phyloP scores from a whole-genome alignment of 2,113 vertebrate species.

The Taurulus bubalis region DNA sequence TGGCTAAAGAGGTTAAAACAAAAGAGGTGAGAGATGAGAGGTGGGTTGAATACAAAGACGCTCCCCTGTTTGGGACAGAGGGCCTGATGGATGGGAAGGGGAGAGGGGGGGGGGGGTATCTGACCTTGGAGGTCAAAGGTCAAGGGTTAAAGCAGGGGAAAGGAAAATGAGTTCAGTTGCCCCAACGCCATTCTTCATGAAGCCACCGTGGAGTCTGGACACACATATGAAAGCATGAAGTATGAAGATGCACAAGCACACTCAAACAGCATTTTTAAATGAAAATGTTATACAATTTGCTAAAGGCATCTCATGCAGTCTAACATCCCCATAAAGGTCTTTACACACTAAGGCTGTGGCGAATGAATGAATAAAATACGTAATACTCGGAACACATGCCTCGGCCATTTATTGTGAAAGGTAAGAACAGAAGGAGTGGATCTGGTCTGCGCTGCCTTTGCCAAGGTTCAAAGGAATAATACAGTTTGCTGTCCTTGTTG shows the following conservation, averaged over 20 bases:
- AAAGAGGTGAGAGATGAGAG: slow-evolving; percentile 74
- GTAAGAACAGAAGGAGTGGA: neutral
- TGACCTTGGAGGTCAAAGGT: slow-evolving; percentile 80
- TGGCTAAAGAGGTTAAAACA: slow-evolving; percentile 86
- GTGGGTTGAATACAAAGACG: slow-evolving; percentile 47
- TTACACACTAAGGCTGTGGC: neutral
- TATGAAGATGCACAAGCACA: slow-evolving; percentile 5
- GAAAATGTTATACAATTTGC: neutral
- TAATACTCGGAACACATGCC: neutral
- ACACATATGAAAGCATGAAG: slow-evolving; percentile 13
- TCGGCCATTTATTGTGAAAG: neutral
- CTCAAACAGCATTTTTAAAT: slow-evolving; percentile 2
- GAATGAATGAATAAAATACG: neutral
- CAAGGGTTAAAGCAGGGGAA: slow-evolving; percentile 74
- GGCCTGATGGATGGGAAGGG: slow-evolving; percentile 62
- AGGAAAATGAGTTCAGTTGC: slow-evolving; percentile 82
- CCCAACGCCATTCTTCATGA: slow-evolving; percentile 67
- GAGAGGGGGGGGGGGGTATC: slow-evolving; percentile 60
- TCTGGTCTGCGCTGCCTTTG: neutral
- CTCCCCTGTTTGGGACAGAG: slow-evolving; percentile 52
- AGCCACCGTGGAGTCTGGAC: slow-evolving; percentile 29
- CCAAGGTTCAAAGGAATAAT: neutral
- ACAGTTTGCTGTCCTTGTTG: neutral
- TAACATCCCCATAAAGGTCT: neutral
- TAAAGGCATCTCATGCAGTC: neutral